Percentiles rank a stretch among this genome's conserved stretches.
These are phyloP conservation scores for Astreopora myriophthalma DNA, from an alignment of 64 coral and sea anemone species.

Conservation along the genomic window DNA sequence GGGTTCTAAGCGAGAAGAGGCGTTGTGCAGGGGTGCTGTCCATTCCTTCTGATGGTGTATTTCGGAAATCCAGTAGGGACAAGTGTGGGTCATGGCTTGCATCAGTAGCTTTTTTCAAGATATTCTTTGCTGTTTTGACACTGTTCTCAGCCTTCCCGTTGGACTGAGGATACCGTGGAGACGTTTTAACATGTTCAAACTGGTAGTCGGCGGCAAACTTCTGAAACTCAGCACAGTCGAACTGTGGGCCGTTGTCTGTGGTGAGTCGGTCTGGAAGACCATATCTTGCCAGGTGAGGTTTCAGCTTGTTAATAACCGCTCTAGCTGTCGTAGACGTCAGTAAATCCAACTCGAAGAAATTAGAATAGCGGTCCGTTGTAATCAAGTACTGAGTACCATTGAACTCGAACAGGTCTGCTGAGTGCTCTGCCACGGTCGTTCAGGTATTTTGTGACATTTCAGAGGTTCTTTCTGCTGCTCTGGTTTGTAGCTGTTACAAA, in stretches of 20 bases:
- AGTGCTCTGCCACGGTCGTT: slow-evolving; percentile 53
- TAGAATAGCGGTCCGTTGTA: slow-evolving; percentile 1
- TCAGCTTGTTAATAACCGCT: slow-evolving; percentile 29
- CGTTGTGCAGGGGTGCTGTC: slow-evolving; percentile 13
- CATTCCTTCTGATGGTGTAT: neutral
- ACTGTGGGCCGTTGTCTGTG: slow-evolving; percentile 11
- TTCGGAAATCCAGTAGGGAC: slow-evolving; percentile 20
- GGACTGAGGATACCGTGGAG: slow-evolving; percentile 30
- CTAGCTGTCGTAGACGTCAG: neutral
- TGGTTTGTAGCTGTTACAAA: slow-evolving; percentile 33
- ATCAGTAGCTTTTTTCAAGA: slow-evolving; percentile 31
- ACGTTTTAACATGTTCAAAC: slow-evolving; percentile 46
- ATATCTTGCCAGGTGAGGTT: slow-evolving; percentile 21
- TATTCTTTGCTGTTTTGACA: slow-evolving; percentile 49
- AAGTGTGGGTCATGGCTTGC: slow-evolving; percentile 29
- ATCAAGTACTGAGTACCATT: slow-evolving; percentile 16
- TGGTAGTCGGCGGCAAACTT: slow-evolving; percentile 21
- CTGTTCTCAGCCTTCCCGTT: slow-evolving; percentile 57
- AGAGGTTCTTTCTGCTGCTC: slow-evolving; percentile 36
- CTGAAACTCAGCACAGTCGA: slow-evolving; percentile 16
- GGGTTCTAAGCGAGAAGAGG: neutral
- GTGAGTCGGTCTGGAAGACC: neutral
- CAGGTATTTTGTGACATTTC: slow-evolving; percentile 16
- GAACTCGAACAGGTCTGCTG: slow-evolving; percentile 41
- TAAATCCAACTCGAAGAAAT: slow-evolving; percentile 37